Percentiles rank a stretch among this genome's conserved stretches.
Evolutionary conservation across 23 tunicate genomes (phyloP).

Genomic region (Halocynthia aurantium): DNA sequence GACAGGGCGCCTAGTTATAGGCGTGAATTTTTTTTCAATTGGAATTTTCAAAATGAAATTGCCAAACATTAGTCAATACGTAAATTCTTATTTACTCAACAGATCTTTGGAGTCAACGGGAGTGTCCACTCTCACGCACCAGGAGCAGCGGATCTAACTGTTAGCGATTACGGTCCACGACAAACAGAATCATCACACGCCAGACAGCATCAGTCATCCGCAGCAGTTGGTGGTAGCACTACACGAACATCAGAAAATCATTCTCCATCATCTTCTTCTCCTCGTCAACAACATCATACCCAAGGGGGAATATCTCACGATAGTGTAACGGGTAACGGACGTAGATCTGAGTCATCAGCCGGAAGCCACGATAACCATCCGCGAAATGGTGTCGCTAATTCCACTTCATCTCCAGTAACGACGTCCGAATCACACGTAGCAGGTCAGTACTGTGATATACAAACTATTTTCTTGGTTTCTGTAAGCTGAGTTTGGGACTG

Average conservation of each 20-base stretch:
- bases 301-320: not conserved
- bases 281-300: constrained; percentile 6
- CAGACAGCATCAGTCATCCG: constrained; percentile 4
- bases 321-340: not conserved
- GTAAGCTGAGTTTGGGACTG: no score
- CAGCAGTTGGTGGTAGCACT: constrained; percentile 4
- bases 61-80: no score
- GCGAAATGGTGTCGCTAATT: not conserved
- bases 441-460: constrained; percentile 4
- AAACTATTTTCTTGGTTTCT: no score
- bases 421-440: not conserved
- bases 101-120: constrained; percentile 4
- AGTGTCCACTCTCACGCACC: not conserved
- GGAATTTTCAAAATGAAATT: no score
- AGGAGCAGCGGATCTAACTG: not conserved
- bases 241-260: constrained; percentile 3
- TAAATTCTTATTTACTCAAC: no score
- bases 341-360: constrained; percentile 6
- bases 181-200: constrained; percentile 11
- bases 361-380: constrained; percentile 12
- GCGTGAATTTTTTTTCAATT: no score
- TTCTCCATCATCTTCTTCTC: constrained; percentile 22
- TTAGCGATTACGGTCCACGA: constrained; percentile 10
- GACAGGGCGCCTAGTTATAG: no score
- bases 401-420: constrained; percentile 2